Evolutionary conservation across 2,888 invertebrate genomes (phyloP).

Genomic region (Nephrotoma appendiculata): DNA sequence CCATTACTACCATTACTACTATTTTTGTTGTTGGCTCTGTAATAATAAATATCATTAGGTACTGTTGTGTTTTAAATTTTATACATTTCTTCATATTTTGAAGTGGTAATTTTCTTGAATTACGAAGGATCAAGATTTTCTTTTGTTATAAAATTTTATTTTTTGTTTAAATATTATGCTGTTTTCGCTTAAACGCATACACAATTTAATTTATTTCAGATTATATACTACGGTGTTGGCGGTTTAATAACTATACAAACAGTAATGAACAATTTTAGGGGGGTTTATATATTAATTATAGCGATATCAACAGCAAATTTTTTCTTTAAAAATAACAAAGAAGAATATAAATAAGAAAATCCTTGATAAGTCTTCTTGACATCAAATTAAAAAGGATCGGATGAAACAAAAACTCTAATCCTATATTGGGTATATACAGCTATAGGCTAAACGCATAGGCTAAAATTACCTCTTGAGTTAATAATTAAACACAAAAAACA

Average conservation of each 20-base stretch:
- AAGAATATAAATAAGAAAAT: not conserved
- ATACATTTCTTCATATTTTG: not conserved
- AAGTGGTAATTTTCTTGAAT: not conserved
- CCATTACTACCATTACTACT: not conserved
- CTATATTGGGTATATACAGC: not conserved
- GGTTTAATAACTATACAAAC: not conserved
- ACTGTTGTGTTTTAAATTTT: not conserved
- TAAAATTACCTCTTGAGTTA: not conserved
- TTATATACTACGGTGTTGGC: not conserved
- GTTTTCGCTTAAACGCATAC: not conserved
- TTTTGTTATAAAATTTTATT: not conserved
- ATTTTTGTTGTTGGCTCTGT: not conserved
- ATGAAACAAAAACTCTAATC: not conserved
- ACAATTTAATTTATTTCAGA: not conserved
- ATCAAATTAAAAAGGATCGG: not conserved
- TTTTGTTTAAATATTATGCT: not conserved
- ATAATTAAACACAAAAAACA: not conserved
- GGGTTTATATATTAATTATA: not conserved
- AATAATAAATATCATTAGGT: not conserved
- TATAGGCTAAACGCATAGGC: not conserved
- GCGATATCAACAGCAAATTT: not conserved
- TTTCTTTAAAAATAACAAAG: not conserved
- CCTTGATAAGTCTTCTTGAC: not conserved
- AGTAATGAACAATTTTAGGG: not conserved
- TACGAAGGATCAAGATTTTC: not conserved